These are phyloP conservation scores for Melikaiella ostensackeni DNA, from an alignment of 2,888 invertebrate genomes.

Conservation along the genomic window DNA sequence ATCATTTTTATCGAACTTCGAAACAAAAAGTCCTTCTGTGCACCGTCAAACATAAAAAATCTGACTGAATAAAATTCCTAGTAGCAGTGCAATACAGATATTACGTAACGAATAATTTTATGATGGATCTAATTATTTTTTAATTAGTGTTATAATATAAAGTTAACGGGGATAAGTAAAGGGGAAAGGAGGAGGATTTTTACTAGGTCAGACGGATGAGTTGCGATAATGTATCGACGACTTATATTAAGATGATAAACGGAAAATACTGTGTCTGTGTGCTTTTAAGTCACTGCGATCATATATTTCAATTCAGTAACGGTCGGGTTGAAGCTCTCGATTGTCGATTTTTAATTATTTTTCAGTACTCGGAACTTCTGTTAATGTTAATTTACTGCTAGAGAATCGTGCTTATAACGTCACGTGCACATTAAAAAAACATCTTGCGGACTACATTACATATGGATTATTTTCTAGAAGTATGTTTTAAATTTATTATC, in stretches of 20 bases:
- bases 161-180: slow-evolving; percentile 1
- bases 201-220: slow-evolving; percentile 16
- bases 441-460: not conserved
- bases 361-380: not conserved
- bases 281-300: not conserved
- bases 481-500: not conserved
- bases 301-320: not conserved
- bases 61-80: not conserved
- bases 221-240: slow-evolving; percentile 16
- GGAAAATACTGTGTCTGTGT: slow-evolving; percentile 5
- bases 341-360: not conserved
- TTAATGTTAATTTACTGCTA: not conserved
- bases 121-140: not conserved
- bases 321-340: not conserved
- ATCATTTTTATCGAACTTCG: too few relatives aligned
- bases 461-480: slow-evolving; percentile 23
- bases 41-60: not conserved
- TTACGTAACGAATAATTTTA: slow-evolving; percentile 1
- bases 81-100: not conserved
- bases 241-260: slow-evolving; percentile 9
- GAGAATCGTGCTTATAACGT: not conserved
- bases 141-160: not conserved
- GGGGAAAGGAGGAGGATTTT: not conserved
- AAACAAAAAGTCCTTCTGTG: not conserved
- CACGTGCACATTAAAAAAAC: not conserved